Evolutionary conservation across 2,888 invertebrate species (phyloP).

Genomic region (Ellobium chinense): DNA sequence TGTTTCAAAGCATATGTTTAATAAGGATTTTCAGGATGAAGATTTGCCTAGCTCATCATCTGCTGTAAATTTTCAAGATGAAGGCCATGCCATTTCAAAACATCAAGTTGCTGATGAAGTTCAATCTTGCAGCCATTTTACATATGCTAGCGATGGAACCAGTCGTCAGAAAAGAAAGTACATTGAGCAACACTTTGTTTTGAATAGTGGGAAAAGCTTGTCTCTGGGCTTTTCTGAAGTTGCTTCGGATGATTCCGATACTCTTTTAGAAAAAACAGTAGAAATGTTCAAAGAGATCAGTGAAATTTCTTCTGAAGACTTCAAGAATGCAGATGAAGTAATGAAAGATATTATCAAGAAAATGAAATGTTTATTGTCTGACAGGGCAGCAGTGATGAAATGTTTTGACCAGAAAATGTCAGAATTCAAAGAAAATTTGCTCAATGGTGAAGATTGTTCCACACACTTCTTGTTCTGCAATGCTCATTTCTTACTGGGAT

Average conservation of each 20-base stretch:
- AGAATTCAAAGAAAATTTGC: not conserved
- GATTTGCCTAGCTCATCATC: conserved; percentile 1
- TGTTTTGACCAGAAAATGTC: conserved; percentile 1
- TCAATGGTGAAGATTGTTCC: not conserved
- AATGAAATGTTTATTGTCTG: not conserved
- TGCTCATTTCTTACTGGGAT: not conserved
- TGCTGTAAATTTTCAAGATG: not conserved
- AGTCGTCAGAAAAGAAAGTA: not conserved
- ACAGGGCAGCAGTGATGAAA: not conserved
- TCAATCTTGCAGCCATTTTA: not conserved
- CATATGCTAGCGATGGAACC: not conserved
- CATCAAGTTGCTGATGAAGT: not conserved
- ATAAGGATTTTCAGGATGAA: not conserved
- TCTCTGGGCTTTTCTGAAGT: not conserved
- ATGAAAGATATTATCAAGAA: not conserved
- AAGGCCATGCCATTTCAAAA: not conserved
- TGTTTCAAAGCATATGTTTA: not conserved
- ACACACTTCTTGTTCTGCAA: conserved; percentile 1
- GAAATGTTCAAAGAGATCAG: not conserved
- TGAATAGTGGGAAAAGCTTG: not conserved
- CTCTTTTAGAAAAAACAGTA: not conserved
- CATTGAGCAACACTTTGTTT: not conserved
- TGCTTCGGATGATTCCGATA: not conserved
- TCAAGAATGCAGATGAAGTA: not conserved
- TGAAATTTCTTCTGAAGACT: not conserved